These are phyloP conservation scores for Caenorhabditis afra DNA, from an alignment of 2,888 invertebrate species.

Conservation along the genomic window DNA sequence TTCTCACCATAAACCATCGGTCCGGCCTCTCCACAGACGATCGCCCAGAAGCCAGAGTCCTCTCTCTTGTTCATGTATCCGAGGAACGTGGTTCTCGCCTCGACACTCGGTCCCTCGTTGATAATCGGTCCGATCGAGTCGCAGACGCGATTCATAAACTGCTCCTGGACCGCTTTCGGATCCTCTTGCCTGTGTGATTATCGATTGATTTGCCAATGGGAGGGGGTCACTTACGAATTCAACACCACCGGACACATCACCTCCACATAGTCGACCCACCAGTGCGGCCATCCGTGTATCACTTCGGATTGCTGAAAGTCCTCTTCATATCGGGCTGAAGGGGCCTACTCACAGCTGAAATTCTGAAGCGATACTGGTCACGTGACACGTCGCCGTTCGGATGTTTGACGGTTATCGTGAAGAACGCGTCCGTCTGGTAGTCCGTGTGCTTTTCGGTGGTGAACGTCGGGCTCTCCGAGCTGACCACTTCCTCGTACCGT, in stretches of 20 bases:
- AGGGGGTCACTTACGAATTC: constrained; percentile 10
- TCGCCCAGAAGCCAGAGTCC: constrained; percentile 23
- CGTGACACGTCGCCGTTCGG: neutral
- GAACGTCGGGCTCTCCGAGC: neutral
- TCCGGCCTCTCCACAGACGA: constrained; percentile 7
- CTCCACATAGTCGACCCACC: constrained; percentile 11
- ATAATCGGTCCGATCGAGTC: constrained; percentile 25
- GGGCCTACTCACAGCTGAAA: constrained; percentile 2
- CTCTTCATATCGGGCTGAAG: no score
- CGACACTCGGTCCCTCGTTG: constrained; percentile 12
- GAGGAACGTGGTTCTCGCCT: constrained; percentile 13
- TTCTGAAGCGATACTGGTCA: neutral
- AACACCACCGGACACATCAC: constrained; percentile 3
- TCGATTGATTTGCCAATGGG: neutral
- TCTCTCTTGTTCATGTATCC: constrained; percentile 4
- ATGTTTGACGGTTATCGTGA: constrained; percentile 5
- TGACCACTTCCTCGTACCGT: neutral
- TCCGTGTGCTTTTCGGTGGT: neutral
- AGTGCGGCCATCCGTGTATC: constrained; percentile 18
- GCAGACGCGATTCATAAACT: constrained; percentile 15
- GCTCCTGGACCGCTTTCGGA: neutral
- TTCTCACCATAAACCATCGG: neutral
- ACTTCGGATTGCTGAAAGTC: constrained; percentile 10
- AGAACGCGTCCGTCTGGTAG: constrained; percentile 15
- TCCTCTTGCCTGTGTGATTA: no score